Evolutionary conservation across 2,888 invertebrate species (phyloP), one percentile per base, ranked within the genome.

Genomic region (Ferrisia virgata): DNA sequence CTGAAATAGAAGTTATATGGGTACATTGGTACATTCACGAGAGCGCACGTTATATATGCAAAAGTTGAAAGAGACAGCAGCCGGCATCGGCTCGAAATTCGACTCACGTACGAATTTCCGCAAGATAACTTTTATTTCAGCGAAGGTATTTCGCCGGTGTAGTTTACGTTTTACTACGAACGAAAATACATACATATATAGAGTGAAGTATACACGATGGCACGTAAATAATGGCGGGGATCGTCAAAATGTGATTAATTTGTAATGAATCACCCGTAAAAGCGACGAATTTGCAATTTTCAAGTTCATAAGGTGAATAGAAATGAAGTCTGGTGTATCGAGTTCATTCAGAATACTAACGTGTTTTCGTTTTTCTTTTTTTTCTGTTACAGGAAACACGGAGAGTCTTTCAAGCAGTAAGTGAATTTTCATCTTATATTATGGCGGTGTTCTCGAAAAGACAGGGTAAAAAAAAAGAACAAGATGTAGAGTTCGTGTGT

Each of bases 391-490:
- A 80, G 80, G 80, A 33, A 80, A 53, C 33, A 31, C 80, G 31
- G 80, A 80, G 33, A 80, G 80, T 80, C 80, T 80, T 43, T 80
- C 80, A 33, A 80, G 80, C 33, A 33, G 80, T 80, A 47, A 80
- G 80, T 80, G 31, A 76, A 76, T 76, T 76, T 76, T 58, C 13
- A 8, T 47, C 47, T 36, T 36, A 28, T 6, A 72, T 72, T 25
- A 25, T 18, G 13, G 18, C n/a, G 47, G 47, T n/a, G 47, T 47
- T 13, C n/a, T 47, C n/a, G 47, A 47, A 47, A 47, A n/a, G n/a
- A n/a, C n/a, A n/a, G n/a, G n/a, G n/a, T n/a, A n/a, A n/a, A n/a
- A n/a, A n/a, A n/a, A n/a, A n/a, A n/a, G n/a, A 64, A 64, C 25
- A 25, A 64, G 22, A 28, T 25, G 25, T 25, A n/a, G 22, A 4